Base-by-base conservation (phyloP, 2,888 invertebrate genomes). In the Tipula helvola region DNA sequence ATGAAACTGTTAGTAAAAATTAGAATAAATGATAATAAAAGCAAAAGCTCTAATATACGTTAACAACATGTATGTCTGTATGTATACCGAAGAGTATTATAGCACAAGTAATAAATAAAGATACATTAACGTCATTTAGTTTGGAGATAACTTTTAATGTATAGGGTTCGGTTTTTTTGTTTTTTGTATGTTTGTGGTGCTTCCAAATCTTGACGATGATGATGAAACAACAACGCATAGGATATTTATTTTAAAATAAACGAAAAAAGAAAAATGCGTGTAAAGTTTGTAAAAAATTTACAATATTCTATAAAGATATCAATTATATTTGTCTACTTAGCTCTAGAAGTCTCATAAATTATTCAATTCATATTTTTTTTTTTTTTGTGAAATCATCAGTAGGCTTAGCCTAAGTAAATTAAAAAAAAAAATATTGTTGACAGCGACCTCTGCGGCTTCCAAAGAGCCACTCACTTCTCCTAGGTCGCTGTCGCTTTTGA, bases 21-120 rank as follows among this genome's bases (percentile, higher is more conserved):
- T 71, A 71, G 71, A 71, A 71, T 71, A 71, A 71, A 71, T 71
- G 71, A 71, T 71, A 71, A 71, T 71, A 71, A 71, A 71, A 71
- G 71, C 71, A 28, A 71, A 10, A 71, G 71, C 71, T 71, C 10
- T 71, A 71, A 18, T 71, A 71, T 18, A 71, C 71, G 71, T 71
- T 71, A 71, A 71, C 71, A 71, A 28, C 28, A 71, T 16, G n/a
- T n/a, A 44, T 28, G 28, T 16, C 1, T 28, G 28, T 28, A n/a
- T n/a, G 10, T 28, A 71, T 71, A 71, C 18, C 71, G 71, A 71
- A 28, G 71, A 71, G 71, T 71, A 28, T 8, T 28, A 71, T 28
- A 71, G 1, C 28, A 71, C 10, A 71, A 71, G n/a, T n/a, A n/a
- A 71, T 71, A 71, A 71, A 71, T 71, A 71, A 71, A 71, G 71